These are phyloP conservation scores for Tychaedon coryphoeus DNA, from an alignment of 2,113 vertebrate genomes.

Conservation along the genomic window DNA sequence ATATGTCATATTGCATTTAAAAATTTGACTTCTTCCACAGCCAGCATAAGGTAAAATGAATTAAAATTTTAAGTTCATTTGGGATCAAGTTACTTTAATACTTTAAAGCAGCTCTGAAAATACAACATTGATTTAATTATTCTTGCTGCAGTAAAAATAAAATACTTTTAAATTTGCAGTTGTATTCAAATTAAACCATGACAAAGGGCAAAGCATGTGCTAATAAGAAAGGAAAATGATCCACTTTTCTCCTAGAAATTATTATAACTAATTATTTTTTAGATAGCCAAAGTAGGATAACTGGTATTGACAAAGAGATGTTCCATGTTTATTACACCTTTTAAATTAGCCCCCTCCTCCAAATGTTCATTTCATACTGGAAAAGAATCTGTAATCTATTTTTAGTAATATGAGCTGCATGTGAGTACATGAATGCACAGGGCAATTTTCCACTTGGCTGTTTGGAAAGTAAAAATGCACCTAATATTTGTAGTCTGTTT, in stretches of 20 bases:
- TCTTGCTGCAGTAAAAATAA: conserved; percentile 40
- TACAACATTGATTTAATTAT: conserved; percentile 66
- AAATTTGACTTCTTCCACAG: conserved; percentile 75
- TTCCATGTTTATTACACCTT: neutral
- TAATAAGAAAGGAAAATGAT: neutral
- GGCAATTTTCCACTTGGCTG: neutral
- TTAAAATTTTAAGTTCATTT: conserved; percentile 77
- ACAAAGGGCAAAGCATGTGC: neutral
- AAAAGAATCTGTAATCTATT: neutral
- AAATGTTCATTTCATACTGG: neutral
- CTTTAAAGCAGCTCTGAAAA: conserved; percentile 59
- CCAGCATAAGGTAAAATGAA: conserved; percentile 73
- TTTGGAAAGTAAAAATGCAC: neutral
- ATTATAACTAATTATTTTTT: neutral
- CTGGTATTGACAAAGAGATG: neutral
- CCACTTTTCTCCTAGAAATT: neutral
- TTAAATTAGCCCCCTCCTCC: neutral
- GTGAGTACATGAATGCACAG: neutral
- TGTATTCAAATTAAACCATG: conserved; percentile 12
- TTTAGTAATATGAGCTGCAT: neutral
- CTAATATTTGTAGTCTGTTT: neutral
- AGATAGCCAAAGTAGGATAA: neutral
- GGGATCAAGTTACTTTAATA: conserved; percentile 71
- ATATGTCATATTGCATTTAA: conserved; percentile 81
- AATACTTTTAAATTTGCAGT: conserved; percentile 11